Conservation (phyloP, 2,113 vertebrate genomes). For the Lontra canadensis region DNA sequence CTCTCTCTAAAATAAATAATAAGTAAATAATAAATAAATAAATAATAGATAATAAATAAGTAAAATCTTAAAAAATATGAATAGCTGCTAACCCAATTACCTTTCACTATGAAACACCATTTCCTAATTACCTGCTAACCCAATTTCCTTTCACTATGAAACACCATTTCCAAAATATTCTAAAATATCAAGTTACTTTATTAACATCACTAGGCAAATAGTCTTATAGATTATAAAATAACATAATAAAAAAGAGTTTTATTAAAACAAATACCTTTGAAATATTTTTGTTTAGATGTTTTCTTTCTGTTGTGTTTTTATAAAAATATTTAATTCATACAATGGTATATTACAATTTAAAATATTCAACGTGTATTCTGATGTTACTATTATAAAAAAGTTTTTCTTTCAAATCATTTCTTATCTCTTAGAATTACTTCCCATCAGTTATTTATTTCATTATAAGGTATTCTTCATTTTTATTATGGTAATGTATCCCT, state of each 20-base stretch:
- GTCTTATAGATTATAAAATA: neutral
- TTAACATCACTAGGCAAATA: neutral
- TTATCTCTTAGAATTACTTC: neutral
- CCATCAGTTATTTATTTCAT: neutral
- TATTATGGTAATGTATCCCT: neutral
- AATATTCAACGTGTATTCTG: neutral
- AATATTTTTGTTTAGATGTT: neutral
- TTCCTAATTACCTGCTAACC: neutral
- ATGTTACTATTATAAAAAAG: neutral
- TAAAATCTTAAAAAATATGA: neutral
- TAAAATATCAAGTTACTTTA: neutral
- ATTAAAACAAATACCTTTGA: neutral
- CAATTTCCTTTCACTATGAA: no score
- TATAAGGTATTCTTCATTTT: neutral
- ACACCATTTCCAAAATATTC: neutral
- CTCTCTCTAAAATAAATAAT: neutral
- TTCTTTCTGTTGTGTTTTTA: neutral
- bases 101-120: no score
- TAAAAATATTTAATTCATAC: neutral
- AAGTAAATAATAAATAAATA: no score
- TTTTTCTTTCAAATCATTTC: neutral
- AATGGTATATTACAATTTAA: neutral
- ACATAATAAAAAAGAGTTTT: neutral
- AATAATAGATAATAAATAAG: neutral
- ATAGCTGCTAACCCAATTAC: neutral